Conservation (phyloP, 1,140 invertebrate species). For the Orchestia grillus region DNA sequence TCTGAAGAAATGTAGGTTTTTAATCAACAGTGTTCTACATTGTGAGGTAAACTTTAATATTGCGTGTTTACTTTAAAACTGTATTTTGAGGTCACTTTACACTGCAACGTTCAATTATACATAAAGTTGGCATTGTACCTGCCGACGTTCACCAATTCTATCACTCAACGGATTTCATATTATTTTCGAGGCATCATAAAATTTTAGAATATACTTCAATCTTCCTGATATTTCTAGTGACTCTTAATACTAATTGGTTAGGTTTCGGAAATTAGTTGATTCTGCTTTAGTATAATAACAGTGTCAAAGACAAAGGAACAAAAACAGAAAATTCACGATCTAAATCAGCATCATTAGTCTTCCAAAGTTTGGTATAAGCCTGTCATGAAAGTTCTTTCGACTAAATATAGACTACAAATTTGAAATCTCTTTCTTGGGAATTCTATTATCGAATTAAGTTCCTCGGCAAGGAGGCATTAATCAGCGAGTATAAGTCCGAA, state of each 20-base stretch:
- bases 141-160: not conserved
- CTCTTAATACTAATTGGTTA: too few species aligned
- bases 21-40: not conserved
- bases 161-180: not conserved
- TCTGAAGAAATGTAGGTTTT: not conserved
- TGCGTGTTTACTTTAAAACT: not conserved
- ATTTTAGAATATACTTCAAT: too few species aligned
- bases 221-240: too few species aligned
- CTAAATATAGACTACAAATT: not conserved
- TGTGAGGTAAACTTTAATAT: not conserved
- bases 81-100: not conserved
- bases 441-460: not conserved
- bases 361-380: too few species aligned
- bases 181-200: too few species aligned
- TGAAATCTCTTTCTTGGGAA: not conserved
- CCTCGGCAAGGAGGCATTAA: not conserved
- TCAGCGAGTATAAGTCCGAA: not conserved
- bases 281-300: too few species aligned
- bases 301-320: too few species aligned
- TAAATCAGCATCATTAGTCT: too few species aligned
- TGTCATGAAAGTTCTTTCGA: too few species aligned
- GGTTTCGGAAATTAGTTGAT: too few species aligned
- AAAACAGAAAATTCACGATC: too few species aligned
- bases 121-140: not conserved
- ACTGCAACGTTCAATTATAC: not conserved